phyloP scores from a whole-genome alignment of 2,797 vertebrate species.

The Sitta carolinensis region DNA sequence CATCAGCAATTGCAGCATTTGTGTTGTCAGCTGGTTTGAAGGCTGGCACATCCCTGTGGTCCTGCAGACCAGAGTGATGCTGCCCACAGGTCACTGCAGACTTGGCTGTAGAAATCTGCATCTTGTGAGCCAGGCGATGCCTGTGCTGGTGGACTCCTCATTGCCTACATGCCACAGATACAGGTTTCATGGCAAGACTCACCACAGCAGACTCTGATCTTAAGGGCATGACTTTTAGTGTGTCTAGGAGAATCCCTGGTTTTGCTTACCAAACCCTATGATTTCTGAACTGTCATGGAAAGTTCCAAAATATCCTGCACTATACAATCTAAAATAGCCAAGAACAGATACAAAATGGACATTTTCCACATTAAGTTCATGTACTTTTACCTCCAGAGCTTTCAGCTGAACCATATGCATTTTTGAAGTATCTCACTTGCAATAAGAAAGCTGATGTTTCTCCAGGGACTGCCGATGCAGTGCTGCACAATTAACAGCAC shows the following conservation, averaged over 20 bases:
- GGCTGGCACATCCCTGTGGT: background rate
- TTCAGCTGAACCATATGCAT: background rate
- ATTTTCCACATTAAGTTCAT: background rate
- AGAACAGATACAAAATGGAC: background rate
- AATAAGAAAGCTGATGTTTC: background rate
- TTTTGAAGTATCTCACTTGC: background rate
- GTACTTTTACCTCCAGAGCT: background rate
- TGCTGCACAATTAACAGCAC: background rate
- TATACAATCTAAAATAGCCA: background rate
- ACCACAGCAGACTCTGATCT: background rate
- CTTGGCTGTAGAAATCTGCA: background rate
- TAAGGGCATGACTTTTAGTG: background rate
- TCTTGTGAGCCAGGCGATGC: background rate
- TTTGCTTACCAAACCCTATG: background rate
- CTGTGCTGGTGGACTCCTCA: background rate
- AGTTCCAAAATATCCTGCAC: background rate
- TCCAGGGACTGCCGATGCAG: background rate
- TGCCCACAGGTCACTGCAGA: background rate
- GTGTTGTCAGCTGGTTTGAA: background rate
- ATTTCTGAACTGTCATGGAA: background rate
- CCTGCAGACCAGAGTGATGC: background rate
- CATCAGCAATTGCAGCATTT: conserved; percentile 24
- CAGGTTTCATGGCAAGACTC: background rate
- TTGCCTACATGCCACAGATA: background rate
- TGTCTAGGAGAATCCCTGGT: background rate